Evolutionary conservation across 2,888 invertebrate species (phyloP), one percentile per base, ranked within the genome.

Genomic region (Drosophila monieri): DNA sequence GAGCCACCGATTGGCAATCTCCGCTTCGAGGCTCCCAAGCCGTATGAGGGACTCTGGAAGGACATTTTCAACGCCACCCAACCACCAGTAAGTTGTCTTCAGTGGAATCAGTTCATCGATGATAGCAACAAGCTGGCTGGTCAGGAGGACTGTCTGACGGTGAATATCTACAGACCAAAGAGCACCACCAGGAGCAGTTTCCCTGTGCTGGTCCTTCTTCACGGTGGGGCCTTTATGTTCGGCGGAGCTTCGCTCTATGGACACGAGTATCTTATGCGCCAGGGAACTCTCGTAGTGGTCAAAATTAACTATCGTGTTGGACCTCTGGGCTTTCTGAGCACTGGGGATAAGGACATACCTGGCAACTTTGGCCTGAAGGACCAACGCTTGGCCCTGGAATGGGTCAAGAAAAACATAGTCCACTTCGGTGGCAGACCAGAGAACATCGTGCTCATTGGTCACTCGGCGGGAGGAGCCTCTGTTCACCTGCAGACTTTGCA

Each of bases 401-500:
- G 80, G 80, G 72, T 86, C 1, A 80, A 58, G 35, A 8, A 49
- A 5, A 72, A 80, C 18, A 84, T 80, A 15, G 68, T 32, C 0
- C 95, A 95, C 1, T 80, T 80, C 18, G 80, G 80, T 0, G 80
- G 80, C 0, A 69, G 75, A 0, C 94, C 95, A 1, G 93, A 94
- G 44, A 94, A 94, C 60, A 93, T 96, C 30, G 94, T 95, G 0
- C 89, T 96, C 3, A 90, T 93, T 0, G 96, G 96, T 2, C 93
- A 94, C 84, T 95, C 96, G 3, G 95, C 96, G 0, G 96, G 96
- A 0, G 95, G 94, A 30, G 95, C 94, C 4, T 95, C 95, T 76
- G 95, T 95, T 0, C 95, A 96, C 88, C 94, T 95, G 71, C 96
- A 96, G 73, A 94, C 94, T 74, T 77, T 96, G 12, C 94, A 95